Percentiles rank a stretch among this genome's conserved stretches.
phyloP scores from a whole-genome alignment of 2,113 vertebrate species.

The Microtus pennsylvanicus region DNA sequence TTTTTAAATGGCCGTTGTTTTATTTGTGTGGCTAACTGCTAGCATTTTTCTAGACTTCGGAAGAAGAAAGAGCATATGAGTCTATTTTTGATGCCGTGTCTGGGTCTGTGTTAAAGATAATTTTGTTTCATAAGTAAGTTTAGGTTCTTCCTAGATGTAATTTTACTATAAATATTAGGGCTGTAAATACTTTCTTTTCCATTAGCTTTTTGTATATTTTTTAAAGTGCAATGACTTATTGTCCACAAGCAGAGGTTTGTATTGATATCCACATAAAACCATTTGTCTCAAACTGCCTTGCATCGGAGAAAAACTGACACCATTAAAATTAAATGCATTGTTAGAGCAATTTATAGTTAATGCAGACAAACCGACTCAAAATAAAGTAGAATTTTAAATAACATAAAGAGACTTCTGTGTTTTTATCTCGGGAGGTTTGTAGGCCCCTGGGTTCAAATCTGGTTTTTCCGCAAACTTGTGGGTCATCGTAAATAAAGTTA shows the following conservation, averaged over 20 bases:
- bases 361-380: constrained; percentile 36
- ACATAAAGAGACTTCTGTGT: constrained; percentile 41
- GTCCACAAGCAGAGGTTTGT: neutral
- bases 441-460: neutral
- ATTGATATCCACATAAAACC: neutral
- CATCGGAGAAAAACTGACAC: constrained; percentile 26
- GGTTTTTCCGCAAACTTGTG: constrained; percentile 35
- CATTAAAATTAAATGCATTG: constrained; percentile 46
- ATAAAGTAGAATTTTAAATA: constrained; percentile 53
- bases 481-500: neutral
- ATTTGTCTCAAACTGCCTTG: constrained; percentile 49
- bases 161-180: constrained; percentile 26
- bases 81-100: constrained; percentile 26
- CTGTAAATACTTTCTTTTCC: constrained; percentile 39
- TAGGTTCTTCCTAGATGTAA: constrained; percentile 39
- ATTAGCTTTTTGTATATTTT: neutral
- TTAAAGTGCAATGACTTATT: neutral
- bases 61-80: neutral
- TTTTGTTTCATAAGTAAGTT: constrained; percentile 43
- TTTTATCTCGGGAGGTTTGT: neutral
- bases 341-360: constrained; percentile 52
- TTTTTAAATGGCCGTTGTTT: constrained; percentile 28
- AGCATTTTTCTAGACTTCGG: neutral
- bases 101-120: constrained; percentile 2
- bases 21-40: neutral